Evolutionary conservation across 1,140 invertebrate genomes (phyloP), one percentile per base, ranked within the genome.

Genomic region (Drosophila insularis): DNA sequence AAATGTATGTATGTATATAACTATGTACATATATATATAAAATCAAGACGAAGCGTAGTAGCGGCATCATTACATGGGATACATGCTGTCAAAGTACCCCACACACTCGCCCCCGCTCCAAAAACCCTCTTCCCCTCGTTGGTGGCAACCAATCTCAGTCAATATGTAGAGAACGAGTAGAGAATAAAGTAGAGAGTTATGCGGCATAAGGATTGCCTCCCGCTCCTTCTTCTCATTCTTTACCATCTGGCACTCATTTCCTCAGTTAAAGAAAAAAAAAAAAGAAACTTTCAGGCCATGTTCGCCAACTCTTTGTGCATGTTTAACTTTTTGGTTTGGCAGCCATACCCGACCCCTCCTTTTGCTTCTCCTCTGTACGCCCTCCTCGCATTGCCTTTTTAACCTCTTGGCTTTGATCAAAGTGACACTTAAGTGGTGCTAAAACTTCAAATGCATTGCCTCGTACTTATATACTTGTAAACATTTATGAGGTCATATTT

Each of bases 21-120:
- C 14, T 17, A 46, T 14, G 4, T 50, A 50, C 21, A 21, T 50
- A 50, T 14, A 11, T 50, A 50, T 50, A 21, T 50, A 50, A 23
- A 32, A 10, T 19, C 53, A 50, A 64, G 65, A 19, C 63, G 53
- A 76, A 66, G 73, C 66, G 61, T 65, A 67, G 67, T 59, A 31
- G n/a, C 43, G 75, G 75, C 72, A 78, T 81, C 78, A 81, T 81
- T 81, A 74, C 78, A 80, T 80, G 71, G 69, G 71, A 75, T 74
- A 74, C 74, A 78, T 71, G 80, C 78, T 82, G 80, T 81, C 80
- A 82, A 75, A 63, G 55, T 64, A 39, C 27, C 55, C 43, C 53
- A 39, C 21, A 31, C 61, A 31, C 39, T 55, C 46, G 53, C 63
- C 35, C 39, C 23, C 31, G 0, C 27, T 27, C 27, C 27, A 27